These are phyloP conservation scores for Semibalanus balanoides DNA, from an alignment of 1,140 invertebrate genomes.

Conservation along the genomic window DNA sequence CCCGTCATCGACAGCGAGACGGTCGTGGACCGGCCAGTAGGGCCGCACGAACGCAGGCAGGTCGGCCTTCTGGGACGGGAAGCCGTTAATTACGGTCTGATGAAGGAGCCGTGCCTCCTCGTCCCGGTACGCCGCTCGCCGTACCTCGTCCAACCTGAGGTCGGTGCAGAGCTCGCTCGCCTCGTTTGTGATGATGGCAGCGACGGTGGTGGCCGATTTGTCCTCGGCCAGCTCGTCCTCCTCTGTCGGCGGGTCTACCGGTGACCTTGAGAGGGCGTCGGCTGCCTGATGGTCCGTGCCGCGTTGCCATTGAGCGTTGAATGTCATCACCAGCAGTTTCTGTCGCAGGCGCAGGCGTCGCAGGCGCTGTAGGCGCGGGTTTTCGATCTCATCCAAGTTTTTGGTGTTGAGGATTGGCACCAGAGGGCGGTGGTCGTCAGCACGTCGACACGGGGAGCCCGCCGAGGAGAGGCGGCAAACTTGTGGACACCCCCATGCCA, in stretches of 20 bases:
- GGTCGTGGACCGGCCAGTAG: slow-evolving; percentile 6
- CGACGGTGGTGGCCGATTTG: not conserved
- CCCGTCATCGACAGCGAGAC: slow-evolving; percentile 11
- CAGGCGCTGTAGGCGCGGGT: slow-evolving; percentile 18
- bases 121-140: not conserved
- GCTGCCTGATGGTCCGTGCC: slow-evolving; percentile 12
- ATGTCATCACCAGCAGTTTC: slow-evolving; percentile 7
- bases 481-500: slow-evolving; percentile 20
- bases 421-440: slow-evolving; percentile 15
- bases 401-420: slow-evolving; percentile 17
- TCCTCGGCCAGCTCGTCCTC: slow-evolving; percentile 9
- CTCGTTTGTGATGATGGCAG: not conserved
- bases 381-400: slow-evolving; percentile 13
- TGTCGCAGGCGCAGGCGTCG: slow-evolving; percentile 14
- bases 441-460: slow-evolving; percentile 16
- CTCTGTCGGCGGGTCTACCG: slow-evolving; percentile 8
- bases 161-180: slow-evolving; percentile 4
- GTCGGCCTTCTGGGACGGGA: not conserved
- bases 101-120: not conserved
- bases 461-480: slow-evolving; percentile 16
- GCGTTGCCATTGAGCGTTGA: slow-evolving; percentile 12
- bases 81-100: slow-evolving; percentile 7
- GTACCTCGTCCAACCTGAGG: slow-evolving; percentile 6
- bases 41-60: not conserved
- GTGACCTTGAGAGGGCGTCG: slow-evolving; percentile 11